Percentiles rank a stretch among this genome's conserved stretches.
These are phyloP conservation scores for Malurus melanocephalus DNA, from an alignment of 2,113 vertebrate species.

Conservation along the genomic window DNA sequence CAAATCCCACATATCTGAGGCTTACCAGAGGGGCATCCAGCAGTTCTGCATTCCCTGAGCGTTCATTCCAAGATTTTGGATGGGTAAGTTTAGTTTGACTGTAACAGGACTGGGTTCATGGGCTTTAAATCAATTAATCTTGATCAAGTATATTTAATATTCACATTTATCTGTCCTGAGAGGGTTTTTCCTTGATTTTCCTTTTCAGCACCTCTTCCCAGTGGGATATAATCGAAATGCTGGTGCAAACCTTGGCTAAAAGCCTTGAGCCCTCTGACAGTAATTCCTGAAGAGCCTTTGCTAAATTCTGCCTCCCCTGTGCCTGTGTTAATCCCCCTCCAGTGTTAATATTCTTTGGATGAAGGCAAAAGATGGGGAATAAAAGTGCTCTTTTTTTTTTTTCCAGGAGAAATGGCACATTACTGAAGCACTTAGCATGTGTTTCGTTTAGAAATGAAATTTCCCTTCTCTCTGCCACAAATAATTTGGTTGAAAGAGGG, in stretches of 20 bases:
- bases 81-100: not conserved
- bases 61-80: not conserved
- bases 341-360: not conserved
- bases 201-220: not conserved
- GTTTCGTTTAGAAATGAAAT: not conserved
- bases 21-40: not conserved
- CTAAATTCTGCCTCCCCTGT: not conserved
- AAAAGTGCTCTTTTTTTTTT: not conserved
- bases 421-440: fast-evolving
- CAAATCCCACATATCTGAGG: not conserved
- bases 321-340: not conserved
- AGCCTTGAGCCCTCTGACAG: not conserved
- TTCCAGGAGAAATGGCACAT: not conserved
- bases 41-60: not conserved
- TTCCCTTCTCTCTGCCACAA: not conserved
- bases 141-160: not conserved
- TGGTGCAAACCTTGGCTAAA: not conserved
- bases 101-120: not conserved
- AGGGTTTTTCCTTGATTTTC: not conserved
- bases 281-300: not conserved
- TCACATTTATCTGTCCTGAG: not conserved
- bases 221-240: not conserved
- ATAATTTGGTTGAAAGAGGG: fast-evolving
- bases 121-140: not conserved
- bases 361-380: not conserved